Base-by-base conservation (phyloP, 37 sponge, comb jelly and placozoan species). In the Hexactinellida sp. region DNA sequence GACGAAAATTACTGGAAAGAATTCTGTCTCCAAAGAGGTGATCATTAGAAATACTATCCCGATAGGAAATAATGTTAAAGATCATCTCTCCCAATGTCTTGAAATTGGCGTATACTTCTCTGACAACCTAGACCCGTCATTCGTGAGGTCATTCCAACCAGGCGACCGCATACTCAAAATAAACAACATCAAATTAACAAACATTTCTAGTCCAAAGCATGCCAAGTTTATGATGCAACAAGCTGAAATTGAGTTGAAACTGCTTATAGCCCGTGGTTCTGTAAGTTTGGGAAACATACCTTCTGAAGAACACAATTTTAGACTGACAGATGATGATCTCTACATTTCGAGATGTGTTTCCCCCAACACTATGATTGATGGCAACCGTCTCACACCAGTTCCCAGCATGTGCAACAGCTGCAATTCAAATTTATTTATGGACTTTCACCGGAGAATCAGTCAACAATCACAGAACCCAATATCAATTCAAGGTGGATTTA, bases 101-200 rank as follows among this genome's bases (percentile, higher is more conserved):
- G 76, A 63, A 63, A 63, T 63, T 25, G 76, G 76, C 76, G 25
- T n/a, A 63, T 63, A 21, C 76, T 63, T 63, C 30, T 63, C 76
- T 63, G 76, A 63, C 13, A 63, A 28, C 13, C 34, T 63, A 25
- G 76, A 63, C 34, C 21, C 28, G 13, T 63, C 76, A 21, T 28
- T 63, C 13, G 76, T 63, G 3, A 63, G 13, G 30, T 63, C 76
- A 7, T 32, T 63, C 34, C 76, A 63, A 63, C 76, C 76, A 3
- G 76, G 76, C 3, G 76, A 63, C 34, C 76, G 76, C 3, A 28
- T 63, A 25, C 3, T 63, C 76, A 10, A n/a, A 10, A 63, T 63
- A 3, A 63, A 63, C 76, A n/a, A 63, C 13, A 63, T 63, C 30
- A 63, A 63, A n/a, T n/a, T 63, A 25, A 23, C 76, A 25, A 63